These are phyloP conservation scores for Bimastos eiseni DNA, from an alignment of 2,888 invertebrate species.

Conservation along the genomic window DNA sequence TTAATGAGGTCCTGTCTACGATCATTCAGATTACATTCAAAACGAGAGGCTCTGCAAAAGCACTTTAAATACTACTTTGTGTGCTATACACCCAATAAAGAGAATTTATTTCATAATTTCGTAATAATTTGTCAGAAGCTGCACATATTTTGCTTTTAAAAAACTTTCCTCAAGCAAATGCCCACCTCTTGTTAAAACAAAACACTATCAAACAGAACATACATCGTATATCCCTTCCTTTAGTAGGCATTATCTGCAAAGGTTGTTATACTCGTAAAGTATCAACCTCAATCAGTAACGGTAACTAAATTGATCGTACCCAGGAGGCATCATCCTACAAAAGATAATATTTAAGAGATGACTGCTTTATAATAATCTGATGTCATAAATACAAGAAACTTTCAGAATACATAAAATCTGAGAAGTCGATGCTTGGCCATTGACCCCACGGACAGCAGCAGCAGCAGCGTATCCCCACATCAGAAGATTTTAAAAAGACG, in stretches of 20 bases:
- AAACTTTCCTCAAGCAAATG: background rate
- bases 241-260: background rate
- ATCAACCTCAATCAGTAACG: background rate
- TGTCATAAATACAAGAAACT: conserved; percentile 13
- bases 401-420: background rate
- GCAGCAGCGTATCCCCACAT: background rate
- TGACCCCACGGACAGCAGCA: background rate
- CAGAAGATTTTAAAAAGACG: background rate
- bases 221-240: background rate
- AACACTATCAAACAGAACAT: background rate
- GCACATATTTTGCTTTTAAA: background rate
- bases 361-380: background rate
- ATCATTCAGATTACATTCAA: background rate
- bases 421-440: background rate
- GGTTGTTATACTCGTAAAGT: background rate
- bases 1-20: background rate
- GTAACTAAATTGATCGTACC: background rate
- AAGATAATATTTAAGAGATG: background rate
- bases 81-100: background rate
- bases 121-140: background rate
- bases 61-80: background rate
- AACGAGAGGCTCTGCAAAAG: background rate
- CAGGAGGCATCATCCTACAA: background rate
- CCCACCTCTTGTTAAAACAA: background rate
- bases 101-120: background rate